phyloP scores from a whole-genome alignment of 30 jellyfish, hydroid and myxozoan genomes.

The Sanderia malayensis region DNA sequence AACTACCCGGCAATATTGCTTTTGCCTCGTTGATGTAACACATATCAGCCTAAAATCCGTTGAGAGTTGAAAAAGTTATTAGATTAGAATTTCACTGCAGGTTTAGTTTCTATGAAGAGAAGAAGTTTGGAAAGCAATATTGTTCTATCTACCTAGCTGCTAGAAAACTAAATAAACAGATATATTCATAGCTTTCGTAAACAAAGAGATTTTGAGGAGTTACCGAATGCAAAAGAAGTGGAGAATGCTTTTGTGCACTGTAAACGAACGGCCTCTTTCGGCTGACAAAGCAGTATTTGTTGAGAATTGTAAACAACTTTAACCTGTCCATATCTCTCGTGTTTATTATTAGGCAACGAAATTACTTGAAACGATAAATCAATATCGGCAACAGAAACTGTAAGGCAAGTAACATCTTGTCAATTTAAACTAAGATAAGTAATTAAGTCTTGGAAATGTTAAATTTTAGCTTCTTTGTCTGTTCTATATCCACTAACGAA shows the following conservation, averaged over 20 bases:
- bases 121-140: no score
- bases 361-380: background rate
- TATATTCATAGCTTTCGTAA: background rate
- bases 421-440: background rate
- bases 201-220: background rate
- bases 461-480: no score
- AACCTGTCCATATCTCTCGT: background rate
- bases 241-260: background rate
- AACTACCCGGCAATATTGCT: no score
- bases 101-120: no score
- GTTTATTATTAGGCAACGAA: background rate
- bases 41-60: no score
- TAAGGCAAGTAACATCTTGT: background rate
- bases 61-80: no score
- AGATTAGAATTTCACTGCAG: no score
- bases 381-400: background rate
- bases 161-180: background rate
- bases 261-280: slow-evolving; percentile 1
- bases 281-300: background rate
- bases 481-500: no score
- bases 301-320: background rate
- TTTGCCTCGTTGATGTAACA: no score
- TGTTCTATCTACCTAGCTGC: no score
- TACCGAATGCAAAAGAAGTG: background rate
- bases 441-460: no score